Percentiles rank a stretch among this genome's conserved stretches.
Conservation (phyloP, 2,888 invertebrate species). For the Tipula lateralis region DNA sequence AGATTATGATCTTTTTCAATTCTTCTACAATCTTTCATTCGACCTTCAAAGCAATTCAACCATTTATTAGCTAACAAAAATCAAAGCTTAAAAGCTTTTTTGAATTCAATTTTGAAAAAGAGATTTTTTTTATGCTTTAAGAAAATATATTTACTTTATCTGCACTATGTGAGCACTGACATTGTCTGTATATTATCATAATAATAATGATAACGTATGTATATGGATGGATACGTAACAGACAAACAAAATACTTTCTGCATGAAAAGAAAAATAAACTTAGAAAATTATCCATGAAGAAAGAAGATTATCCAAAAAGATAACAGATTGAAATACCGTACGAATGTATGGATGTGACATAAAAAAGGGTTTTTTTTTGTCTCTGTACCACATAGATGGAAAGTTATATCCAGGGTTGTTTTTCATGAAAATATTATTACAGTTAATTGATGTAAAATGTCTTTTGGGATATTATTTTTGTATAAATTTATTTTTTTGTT, state of each 20-base stretch:
- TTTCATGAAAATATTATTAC: conserved; percentile 26
- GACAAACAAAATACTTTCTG: neutral
- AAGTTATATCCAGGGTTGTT: neutral
- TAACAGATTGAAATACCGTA: neutral
- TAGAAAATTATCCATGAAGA: neutral
- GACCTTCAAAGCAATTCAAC: neutral
- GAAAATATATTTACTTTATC: neutral
- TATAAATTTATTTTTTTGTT: neutral
- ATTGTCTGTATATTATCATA: conserved; percentile 9
- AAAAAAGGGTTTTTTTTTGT: neutral
- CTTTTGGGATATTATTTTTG: conserved; percentile 3
- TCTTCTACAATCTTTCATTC: neutral
- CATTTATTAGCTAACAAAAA: neutral
- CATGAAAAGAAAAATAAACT: neutral
- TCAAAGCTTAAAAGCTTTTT: neutral
- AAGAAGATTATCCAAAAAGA: conserved; percentile 1
- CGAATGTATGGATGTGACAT: neutral
- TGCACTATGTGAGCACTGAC: neutral
- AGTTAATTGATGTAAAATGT: conserved; percentile 25
- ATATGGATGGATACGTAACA: neutral
- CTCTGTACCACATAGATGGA: neutral
- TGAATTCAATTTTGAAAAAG: neutral
- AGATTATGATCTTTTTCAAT: neutral
- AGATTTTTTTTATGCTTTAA: neutral
- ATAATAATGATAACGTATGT: neutral